phyloP scores from a whole-genome alignment of 1,140 invertebrate genomes.

The Coenobita brevimanus region DNA sequence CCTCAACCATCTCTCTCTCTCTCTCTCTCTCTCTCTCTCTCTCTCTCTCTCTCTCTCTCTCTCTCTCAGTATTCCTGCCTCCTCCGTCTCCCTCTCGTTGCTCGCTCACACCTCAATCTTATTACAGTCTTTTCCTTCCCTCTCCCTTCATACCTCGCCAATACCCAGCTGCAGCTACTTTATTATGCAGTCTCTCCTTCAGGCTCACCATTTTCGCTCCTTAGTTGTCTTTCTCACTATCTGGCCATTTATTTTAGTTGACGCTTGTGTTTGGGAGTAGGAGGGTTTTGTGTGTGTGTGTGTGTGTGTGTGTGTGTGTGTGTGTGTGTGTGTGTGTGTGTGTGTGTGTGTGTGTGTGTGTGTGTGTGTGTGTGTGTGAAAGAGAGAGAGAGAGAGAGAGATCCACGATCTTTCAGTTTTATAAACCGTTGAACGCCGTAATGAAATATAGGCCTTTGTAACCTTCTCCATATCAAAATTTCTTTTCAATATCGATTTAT shows the following conservation, averaged over 20 bases:
- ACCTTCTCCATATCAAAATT: too few relatives aligned
- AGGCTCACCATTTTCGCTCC: neutral
- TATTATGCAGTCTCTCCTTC: neutral
- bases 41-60: neutral
- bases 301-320: neutral
- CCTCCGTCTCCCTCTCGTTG: neutral
- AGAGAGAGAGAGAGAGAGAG: conserved; percentile 1
- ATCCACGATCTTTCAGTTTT: neutral
- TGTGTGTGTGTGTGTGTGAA: too few relatives aligned
- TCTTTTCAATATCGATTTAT: too few relatives aligned
- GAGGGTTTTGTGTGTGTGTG: too few relatives aligned
- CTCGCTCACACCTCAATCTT: neutral
- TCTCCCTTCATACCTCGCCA: neutral
- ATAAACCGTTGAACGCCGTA: too few relatives aligned
- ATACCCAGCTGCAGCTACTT: neutral
- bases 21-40: neutral
- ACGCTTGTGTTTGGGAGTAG: neutral
- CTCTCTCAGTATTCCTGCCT: too few relatives aligned
- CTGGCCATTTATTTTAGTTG: neutral
- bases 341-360: neutral
- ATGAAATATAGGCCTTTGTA: too few relatives aligned
- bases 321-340: conserved; percentile 4
- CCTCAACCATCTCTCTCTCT: neutral
- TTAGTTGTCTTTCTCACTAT: conserved; percentile 9
- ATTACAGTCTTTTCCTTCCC: neutral